A percentile compares a stretch with the other conserved stretches of the same genome.
These are phyloP conservation scores for Sphenopsis melanotis DNA, from an alignment of 2,797 vertebrate species.

Conservation along the genomic window DNA sequence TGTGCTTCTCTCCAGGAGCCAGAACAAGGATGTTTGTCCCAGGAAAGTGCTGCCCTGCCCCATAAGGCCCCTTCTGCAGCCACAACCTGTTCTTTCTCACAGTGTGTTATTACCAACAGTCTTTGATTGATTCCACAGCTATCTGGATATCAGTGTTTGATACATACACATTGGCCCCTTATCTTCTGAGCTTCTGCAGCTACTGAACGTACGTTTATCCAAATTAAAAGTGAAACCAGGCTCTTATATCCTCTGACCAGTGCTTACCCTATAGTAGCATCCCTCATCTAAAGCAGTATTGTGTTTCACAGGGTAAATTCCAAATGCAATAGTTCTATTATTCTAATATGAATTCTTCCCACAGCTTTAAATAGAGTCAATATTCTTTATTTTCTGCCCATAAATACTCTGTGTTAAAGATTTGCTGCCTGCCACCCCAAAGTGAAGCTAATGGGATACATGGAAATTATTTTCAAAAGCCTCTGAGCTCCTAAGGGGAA, in stretches of 20 bases:
- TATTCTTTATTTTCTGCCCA: background rate
- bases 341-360: background rate
- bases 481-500: background rate
- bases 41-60: background rate
- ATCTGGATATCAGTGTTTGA: background rate
- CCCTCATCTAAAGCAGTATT: background rate
- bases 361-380: background rate
- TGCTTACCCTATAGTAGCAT: background rate
- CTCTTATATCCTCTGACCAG: background rate
- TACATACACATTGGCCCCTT: background rate
- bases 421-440: background rate
- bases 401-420: background rate
- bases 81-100: background rate
- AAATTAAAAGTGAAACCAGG: background rate
- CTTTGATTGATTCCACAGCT: background rate
- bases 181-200: background rate
- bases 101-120: background rate
- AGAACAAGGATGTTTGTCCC: background rate
- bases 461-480: background rate
- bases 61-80: rapidly evolving
- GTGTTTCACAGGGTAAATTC: background rate
- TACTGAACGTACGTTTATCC: rapidly evolving
- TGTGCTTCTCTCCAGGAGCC: background rate
- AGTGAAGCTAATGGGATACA: background rate
- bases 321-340: background rate